Base-by-base conservation (phyloP, 2,113 vertebrate species). In the Amblyopsis rosae region DNA sequence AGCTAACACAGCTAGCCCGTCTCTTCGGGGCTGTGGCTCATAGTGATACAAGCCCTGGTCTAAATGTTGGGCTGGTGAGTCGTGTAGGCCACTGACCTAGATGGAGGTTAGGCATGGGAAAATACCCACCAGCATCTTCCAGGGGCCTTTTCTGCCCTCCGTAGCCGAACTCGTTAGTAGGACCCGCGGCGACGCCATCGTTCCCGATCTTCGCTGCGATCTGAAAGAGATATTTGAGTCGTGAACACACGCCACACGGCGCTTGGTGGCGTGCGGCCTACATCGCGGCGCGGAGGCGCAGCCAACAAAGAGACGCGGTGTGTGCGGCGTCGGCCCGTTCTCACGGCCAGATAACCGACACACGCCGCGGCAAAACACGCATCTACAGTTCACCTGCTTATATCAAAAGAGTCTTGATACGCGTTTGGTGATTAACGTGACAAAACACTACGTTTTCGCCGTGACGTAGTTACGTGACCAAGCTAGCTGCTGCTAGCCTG, bases 181-280 rank as follows among this genome's bases (percentile, higher is more conserved):
- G 91, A 76, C 96, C 94, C 66, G 96, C 91, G 4, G 91, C 74
- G 9, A 90, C 94, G 17, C 95, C 96, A 88, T 99, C 98, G 16
- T 96, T 96, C 55, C 98, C 97, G 67, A 99, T 99, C 93, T 99
- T 99, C 63, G 98, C 98, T 86, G 98, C 98, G 65, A 99, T 99
- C 97, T 99, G 86, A 60, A 90, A 84, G 59, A 50, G 65, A 4
- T 71, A 58, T 9, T 3, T 1, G 5, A 19, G 13, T 48, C 4
- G 50, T 3, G 5, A n/a, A n/a, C 11, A 9, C 10, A 45, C 1
- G 13, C 3, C 1, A 46, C 12, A 13, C 35, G 1, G 53, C n/a
- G 53, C 26, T 26, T 26, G 2, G 2, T 26, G 26, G 26, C 1
- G 26, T 46, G 83, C 48, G 89, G 87, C 87, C 89, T 87, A 48